Conservation (phyloP, 2,113 vertebrate species). For the Cnemophilus loriae region DNA sequence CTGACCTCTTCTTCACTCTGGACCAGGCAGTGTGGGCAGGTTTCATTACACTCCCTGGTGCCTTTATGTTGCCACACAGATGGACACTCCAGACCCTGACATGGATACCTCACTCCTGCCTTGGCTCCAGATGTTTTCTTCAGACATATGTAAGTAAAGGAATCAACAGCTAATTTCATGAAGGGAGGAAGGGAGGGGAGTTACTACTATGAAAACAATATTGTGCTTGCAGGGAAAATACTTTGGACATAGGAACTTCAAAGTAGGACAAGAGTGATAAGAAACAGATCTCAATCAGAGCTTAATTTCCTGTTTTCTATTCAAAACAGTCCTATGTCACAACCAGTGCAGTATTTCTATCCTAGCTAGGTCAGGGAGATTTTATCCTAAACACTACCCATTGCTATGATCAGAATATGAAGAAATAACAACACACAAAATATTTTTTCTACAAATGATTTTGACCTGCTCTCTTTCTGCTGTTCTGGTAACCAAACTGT, state of each 20-base stretch:
- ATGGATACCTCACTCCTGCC: not conserved
- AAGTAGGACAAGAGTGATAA: conserved; percentile 19
- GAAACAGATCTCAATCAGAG: conserved; percentile 30
- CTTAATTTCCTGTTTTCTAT: conserved; percentile 39
- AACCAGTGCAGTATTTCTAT: not conserved
- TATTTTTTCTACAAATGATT: not conserved
- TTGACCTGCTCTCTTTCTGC: not conserved
- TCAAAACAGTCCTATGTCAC: not conserved
- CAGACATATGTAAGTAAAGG: not conserved
- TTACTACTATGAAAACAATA: conserved; percentile 3
- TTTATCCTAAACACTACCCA: not conserved
- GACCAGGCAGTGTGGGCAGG: not conserved
- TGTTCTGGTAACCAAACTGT: not conserved
- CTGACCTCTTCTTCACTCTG: not conserved
- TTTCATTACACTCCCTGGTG: not conserved
- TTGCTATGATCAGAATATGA: not conserved
- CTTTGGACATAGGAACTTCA: not conserved
- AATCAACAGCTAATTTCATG: not conserved
- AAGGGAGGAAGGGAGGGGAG: not conserved
- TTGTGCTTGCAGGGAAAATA: conserved; percentile 1
- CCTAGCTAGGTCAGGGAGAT: not conserved
- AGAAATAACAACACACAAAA: not conserved
- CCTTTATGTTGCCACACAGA: not conserved
- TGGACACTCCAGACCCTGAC: not conserved
- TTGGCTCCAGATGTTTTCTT: not conserved